Evolutionary conservation across 1,140 invertebrate genomes (phyloP).

Genomic region (Pentalonia nigronervosa): DNA sequence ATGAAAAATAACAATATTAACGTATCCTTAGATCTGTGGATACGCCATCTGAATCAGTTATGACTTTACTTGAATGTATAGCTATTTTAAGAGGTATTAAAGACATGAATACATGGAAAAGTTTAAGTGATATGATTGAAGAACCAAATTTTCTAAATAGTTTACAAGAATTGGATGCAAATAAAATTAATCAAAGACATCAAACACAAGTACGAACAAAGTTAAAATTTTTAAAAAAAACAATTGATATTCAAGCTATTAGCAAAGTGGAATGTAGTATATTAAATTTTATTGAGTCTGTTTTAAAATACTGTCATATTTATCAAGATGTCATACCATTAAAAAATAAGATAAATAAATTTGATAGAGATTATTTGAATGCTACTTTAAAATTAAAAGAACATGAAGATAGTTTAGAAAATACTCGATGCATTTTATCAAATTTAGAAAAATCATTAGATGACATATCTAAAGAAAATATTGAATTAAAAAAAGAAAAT

Average conservation of each 20-base stretch:
- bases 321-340: conserved; percentile 88
- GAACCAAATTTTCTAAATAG: conserved; percentile 82
- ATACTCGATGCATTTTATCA: background rate
- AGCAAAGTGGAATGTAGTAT: conserved; percentile 83
- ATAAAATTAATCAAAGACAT: conserved; percentile 78
- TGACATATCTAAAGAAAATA: background rate
- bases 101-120: conserved; percentile 84
- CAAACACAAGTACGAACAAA: conserved; percentile 68
- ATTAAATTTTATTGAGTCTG: conserved; percentile 84
- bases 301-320: conserved; percentile 84
- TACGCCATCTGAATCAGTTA: conserved; percentile 87
- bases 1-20: background rate
- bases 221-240: conserved; percentile 67
- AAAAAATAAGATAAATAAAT: conserved; percentile 78
- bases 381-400: background rate
- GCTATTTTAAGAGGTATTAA: conserved; percentile 81
- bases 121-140: conserved; percentile 87
- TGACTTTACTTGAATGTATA: conserved; percentile 81
- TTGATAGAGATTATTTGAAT: conserved; percentile 71
- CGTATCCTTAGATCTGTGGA: conserved; percentile 74
- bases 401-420: background rate
- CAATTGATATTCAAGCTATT: conserved; percentile 76
- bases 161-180: conserved; percentile 85
- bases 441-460: conserved; percentile 23
- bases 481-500: conserved; percentile 17